A percentile compares a stretch with the other conserved stretches of the same genome.
These are phyloP conservation scores for Thymelicus sylvestris DNA, from an alignment of 2,888 invertebrate genomes.

Conservation along the genomic window DNA sequence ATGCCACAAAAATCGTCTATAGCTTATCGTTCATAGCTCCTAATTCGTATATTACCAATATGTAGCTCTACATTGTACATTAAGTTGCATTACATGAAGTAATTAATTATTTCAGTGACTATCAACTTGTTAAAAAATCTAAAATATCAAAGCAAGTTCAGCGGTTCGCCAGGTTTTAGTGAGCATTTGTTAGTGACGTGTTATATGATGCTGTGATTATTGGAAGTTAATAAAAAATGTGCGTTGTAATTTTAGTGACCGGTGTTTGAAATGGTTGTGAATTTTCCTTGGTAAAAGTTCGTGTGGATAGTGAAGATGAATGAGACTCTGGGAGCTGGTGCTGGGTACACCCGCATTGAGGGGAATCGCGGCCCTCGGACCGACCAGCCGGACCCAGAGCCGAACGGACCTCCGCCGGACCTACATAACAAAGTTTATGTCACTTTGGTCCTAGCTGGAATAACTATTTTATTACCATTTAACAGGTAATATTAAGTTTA, in stretches of 20 bases:
- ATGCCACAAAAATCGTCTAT: constrained; percentile 3
- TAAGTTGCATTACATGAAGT: constrained; percentile 4
- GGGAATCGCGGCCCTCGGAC: constrained; percentile 82
- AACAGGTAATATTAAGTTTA: constrained; percentile 87
- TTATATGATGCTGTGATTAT: too few species aligned
- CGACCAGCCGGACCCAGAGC: constrained; percentile 68
- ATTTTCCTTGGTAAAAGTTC: neutral
- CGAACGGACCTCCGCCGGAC: constrained; percentile 88
- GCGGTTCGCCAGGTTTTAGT: neutral
- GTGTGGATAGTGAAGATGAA: constrained; percentile 74
- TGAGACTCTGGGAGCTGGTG: constrained; percentile 87
- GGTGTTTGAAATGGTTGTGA: constrained; percentile 10
- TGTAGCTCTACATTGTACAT: constrained; percentile 11
- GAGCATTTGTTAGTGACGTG: neutral
- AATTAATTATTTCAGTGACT: constrained; percentile 1
- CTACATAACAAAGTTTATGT: constrained; percentile 89
- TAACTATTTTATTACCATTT: constrained; percentile 95
- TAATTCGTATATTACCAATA: neutral
- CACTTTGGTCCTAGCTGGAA: constrained; percentile 92
- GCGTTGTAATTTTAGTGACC: constrained; percentile 2
- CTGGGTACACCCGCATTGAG: constrained; percentile 87
- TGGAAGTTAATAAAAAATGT: neutral
- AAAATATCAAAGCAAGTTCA: neutral
- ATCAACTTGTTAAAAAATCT: neutral
- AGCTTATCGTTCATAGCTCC: neutral